Base-by-base conservation (phyloP, 2,888 invertebrate genomes). In the Metalampra italica region DNA sequence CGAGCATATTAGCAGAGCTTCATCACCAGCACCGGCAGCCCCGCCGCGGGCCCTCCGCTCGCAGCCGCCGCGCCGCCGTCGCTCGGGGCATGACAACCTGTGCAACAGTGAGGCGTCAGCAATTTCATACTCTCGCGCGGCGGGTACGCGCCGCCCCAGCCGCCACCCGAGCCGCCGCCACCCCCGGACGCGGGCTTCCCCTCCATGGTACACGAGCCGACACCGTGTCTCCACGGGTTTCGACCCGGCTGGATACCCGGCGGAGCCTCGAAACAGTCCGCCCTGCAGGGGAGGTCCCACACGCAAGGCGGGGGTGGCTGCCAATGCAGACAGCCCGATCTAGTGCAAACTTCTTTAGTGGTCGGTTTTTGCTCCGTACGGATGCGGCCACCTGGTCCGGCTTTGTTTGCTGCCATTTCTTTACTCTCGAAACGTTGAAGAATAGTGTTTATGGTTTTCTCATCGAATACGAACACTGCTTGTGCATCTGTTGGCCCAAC, bases 251-350 rank as follows among this genome's bases (percentile, higher is more conserved):
- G 76, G 41, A 78, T 72, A 29, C 74, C 75, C 22, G 71, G 71
- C 1, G 61, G 75, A 32, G 82, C 66, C 55, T 85, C 83, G 46
- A 85, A 86, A 65, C 85, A 85, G 57, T 85, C 86, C 0, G 86
- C 86, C 67, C 82, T 85, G 58, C 86, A 88, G 45, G 87, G 86
- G 42, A 70, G 66, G 55, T 86, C 71, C 82, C 84, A 86, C 43
- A 83, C 67, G 55, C 85, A 87, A 12, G 84, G 85, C 50, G 83
- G 73, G 49, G 87, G 84, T 22, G 85, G 83, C 57, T 83, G 66
- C 76, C 82, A 84, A 57, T 83, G 82, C 13, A 86, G 60, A 58
- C 83, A 87, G 44, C 78, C 82, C 11, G 71, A 71, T 55, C 80
- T 82, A 53, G 79, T 79, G 57, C 83, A 83, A 13, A 73, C 69